A percentile compares a stretch with the other conserved stretches of the same genome.
These are phyloP conservation scores for Podarcis siculus DNA, from an alignment of 2,797 vertebrate genomes.

Conservation along the genomic window DNA sequence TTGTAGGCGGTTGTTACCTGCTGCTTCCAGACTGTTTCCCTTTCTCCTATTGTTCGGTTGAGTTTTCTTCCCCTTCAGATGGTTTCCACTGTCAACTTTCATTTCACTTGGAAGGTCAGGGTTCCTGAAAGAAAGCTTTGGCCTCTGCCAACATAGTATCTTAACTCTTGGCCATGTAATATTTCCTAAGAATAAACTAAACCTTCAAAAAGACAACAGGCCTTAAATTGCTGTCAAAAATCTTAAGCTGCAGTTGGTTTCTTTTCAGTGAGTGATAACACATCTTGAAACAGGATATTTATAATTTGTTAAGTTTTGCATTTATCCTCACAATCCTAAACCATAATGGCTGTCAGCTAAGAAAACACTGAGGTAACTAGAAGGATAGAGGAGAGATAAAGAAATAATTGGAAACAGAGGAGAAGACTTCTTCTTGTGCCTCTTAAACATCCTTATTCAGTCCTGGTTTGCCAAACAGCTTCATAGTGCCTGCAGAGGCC, in stretches of 20 bases:
- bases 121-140: constrained; percentile 59
- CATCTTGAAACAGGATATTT: constrained; percentile 65
- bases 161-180: constrained; percentile 29
- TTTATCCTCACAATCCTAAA: constrained; percentile 62
- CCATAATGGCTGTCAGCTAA: constrained; percentile 53
- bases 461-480: constrained; percentile 38
- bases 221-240: constrained; percentile 21
- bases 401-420: constrained; percentile 63
- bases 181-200: constrained; percentile 31
- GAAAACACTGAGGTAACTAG: constrained; percentile 58
- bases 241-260: constrained; percentile 45
- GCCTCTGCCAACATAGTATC: constrained; percentile 42
- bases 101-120: constrained; percentile 57
- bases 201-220: not conserved
- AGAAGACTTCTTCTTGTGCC: constrained; percentile 14
- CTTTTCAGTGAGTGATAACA: constrained; percentile 54
- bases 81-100: constrained; percentile 58
- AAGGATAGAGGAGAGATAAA: constrained; percentile 51
- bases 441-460: constrained; percentile 23
- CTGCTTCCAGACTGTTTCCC: not conserved
- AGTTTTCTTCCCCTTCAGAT: constrained; percentile 59
- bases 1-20: constrained; percentile 10
- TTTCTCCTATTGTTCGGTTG: constrained; percentile 22
- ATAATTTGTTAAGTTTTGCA: constrained; percentile 62
- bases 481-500: constrained; percentile 27